Evolutionary conservation across 2,113 vertebrate genomes (phyloP).

Genomic region (Narcine bancroftii): DNA sequence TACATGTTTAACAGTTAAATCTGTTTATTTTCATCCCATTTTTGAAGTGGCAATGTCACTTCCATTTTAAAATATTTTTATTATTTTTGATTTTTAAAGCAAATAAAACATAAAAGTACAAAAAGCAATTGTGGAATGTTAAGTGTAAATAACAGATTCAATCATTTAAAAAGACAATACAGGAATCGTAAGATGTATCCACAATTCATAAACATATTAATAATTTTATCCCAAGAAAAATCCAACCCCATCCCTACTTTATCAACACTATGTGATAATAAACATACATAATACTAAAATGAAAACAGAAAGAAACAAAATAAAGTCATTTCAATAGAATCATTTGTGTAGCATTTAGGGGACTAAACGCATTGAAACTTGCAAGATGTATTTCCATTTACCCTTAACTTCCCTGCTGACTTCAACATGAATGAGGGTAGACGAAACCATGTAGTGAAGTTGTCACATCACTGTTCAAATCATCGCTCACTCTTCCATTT

Average conservation of each 20-base stretch:
- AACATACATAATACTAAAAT: too few species aligned
- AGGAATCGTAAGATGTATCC: too few species aligned
- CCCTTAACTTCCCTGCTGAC: not conserved
- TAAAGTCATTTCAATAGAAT: not conserved
- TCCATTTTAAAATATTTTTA: not conserved
- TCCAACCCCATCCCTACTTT: too few species aligned
- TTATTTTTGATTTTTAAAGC: too few species aligned
- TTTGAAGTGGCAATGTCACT: not conserved
- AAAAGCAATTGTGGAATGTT: too few species aligned
- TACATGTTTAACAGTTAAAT: not conserved
- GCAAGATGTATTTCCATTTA: not conserved
- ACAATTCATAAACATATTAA: too few species aligned
- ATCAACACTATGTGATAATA: too few species aligned
- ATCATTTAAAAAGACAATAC: too few species aligned
- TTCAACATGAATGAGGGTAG: slow-evolving; percentile 14
- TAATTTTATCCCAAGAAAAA: too few species aligned
- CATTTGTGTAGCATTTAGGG: not conserved
- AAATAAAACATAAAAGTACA: too few species aligned
- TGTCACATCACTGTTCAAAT: slow-evolving; percentile 1
- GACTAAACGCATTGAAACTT: not conserved
- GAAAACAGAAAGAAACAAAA: too few species aligned
- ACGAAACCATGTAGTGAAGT: not conserved
- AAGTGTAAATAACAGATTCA: too few species aligned
- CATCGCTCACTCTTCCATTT: not conserved
- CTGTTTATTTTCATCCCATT: not conserved